Conservation (phyloP, 1,140 invertebrate species). For the Drosophila varians region DNA sequence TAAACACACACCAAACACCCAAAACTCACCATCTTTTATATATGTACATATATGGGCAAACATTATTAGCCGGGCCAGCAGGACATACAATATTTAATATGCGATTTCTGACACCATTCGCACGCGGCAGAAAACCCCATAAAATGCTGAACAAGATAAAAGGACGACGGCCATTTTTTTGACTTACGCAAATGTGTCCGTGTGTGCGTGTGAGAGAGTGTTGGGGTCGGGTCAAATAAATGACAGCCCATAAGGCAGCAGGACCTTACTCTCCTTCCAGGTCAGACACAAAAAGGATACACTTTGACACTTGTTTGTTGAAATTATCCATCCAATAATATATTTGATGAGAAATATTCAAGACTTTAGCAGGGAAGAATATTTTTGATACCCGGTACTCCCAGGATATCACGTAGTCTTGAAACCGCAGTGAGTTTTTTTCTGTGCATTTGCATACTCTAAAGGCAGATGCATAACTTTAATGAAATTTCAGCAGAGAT, state of each 20-base stretch:
- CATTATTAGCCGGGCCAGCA: conserved; percentile 58
- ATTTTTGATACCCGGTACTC: too few species aligned
- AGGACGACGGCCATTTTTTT: conserved; percentile 75
- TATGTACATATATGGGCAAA: conserved; percentile 1
- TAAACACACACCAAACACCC: conserved; percentile 38
- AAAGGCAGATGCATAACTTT: conserved; percentile 18
- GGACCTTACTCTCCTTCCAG: conserved; percentile 8
- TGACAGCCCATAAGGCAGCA: conserved; percentile 62
- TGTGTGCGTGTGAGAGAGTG: not conserved
- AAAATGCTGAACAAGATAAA: conserved; percentile 66
- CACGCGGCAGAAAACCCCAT: conserved; percentile 46
- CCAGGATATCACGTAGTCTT: not conserved
- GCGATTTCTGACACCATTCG: conserved; percentile 73
- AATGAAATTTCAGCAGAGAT: conserved; percentile 16
- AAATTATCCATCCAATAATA: not conserved
- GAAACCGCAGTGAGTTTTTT: not conserved
- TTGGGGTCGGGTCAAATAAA: conserved; percentile 64
- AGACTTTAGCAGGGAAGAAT: too few species aligned
- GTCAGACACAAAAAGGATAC: conserved; percentile 11
- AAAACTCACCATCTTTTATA: not conserved
- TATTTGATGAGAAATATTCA: not conserved
- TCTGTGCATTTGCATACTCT: conserved; percentile 6
- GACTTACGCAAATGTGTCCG: conserved; percentile 67
- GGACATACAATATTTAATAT: conserved; percentile 73
- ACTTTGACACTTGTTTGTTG: conserved; percentile 1